Base-by-base conservation (phyloP, 2,797 vertebrate genomes). In the Anableps anableps region DNA sequence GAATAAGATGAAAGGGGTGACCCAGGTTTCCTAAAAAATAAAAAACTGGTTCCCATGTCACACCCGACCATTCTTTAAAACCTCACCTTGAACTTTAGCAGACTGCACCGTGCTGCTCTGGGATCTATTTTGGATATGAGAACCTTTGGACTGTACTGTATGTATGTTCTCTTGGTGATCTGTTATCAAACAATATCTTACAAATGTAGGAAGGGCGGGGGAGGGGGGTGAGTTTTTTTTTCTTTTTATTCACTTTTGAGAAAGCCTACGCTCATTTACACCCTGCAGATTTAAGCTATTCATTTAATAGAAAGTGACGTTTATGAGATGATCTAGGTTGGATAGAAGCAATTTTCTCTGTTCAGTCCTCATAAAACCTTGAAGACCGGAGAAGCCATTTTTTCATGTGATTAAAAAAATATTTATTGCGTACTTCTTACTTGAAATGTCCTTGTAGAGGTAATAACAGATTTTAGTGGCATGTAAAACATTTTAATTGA, bases 1-100 rank as follows among this genome's bases (percentile, higher is more conserved):
- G 80, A 86, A 81, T 85, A 86, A 85, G 86, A 89, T 55, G 86
- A 87, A 93, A 94, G 93, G 92, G 89, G 91, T 90, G 93, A 94
- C 93, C 94, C 92, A 94, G 93, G 92, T 93, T 93, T 89, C 93
- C 89, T 83, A 16, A 73, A 71, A 75, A 51, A 71, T 80, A 43
- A 82, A 83, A 83, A 84, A 88, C 72, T 76, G 71, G 84, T 91
- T 85, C 84, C 80, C 83, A 86, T 87, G 86, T 83, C 83, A 86
- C 47, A 2, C 50, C 86, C 77, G 60, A 31, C 73, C 75, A 86
- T 84, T 85, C 83, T 83, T 82, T 53, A 75, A 75, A 79, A 74
- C 81, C 36, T 77, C 79, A 68, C 87, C 76, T 85, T 84, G 85
- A 88, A 88, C 85, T 80, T 86, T 90, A 87, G 80, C 53, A 13